Evolutionary conservation across 1,140 invertebrate genomes (phyloP).

Genomic region (Ganaspis sp.): DNA sequence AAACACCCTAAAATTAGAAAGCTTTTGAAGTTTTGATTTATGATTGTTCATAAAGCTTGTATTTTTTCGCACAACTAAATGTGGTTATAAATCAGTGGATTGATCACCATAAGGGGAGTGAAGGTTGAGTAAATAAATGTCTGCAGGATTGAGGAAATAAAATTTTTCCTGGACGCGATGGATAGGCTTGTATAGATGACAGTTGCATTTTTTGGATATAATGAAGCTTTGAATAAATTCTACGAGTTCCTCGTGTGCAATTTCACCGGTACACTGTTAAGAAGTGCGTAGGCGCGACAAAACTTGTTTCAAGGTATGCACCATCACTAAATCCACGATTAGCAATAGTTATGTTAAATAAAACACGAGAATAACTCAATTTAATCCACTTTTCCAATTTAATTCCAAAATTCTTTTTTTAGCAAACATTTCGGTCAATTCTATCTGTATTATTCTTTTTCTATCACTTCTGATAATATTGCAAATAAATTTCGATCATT

Average conservation of each 20-base stretch:
- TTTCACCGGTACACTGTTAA: background rate
- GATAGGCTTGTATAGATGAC: conserved; percentile 22
- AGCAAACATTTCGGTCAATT: too few species aligned
- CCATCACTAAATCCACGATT: background rate
- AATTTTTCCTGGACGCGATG: conserved; percentile 1
- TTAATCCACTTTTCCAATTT: too few species aligned
- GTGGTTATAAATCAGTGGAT: conserved; percentile 19
- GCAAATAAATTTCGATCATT: too few species aligned
- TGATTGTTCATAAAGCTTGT: background rate
- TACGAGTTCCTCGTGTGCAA: conserved; percentile 19
- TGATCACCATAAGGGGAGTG: conserved; percentile 12
- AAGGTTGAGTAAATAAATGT: conserved; percentile 27
- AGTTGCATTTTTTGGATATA: conserved; percentile 26
- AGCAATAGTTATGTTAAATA: background rate
- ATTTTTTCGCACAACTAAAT: conserved; percentile 13
- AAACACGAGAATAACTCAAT: background rate
- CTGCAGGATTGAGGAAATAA: conserved; percentile 13
- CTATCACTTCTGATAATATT: too few species aligned
- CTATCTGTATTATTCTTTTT: too few species aligned
- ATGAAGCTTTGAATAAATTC: conserved; percentile 31
- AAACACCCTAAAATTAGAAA: background rate
- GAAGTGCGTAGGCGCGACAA: conserved; percentile 20
- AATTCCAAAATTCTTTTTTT: too few species aligned
- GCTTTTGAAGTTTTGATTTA: background rate
- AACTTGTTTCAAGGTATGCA: conserved; percentile 23